Percentiles rank a stretch among this genome's conserved stretches.
Evolutionary conservation across 2,888 invertebrate genomes (phyloP).

Genomic region (Adelognathus sp.): DNA sequence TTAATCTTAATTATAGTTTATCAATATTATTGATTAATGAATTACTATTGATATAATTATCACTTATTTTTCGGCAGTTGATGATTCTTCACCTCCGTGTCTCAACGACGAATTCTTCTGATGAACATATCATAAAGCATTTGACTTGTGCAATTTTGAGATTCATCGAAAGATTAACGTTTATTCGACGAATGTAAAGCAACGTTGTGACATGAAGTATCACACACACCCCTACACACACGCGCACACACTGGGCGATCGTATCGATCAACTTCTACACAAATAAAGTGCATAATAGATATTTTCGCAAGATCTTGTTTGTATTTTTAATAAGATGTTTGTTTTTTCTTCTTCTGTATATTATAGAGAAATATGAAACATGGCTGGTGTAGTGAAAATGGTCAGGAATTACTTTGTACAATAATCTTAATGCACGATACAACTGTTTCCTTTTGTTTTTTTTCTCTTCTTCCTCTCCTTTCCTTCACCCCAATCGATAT

Average conservation of each 20-base stretch:
- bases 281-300: slow-evolving; percentile 46
- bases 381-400: slow-evolving; percentile 60
- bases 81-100: no score
- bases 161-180: slow-evolving; percentile 15
- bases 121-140: no score
- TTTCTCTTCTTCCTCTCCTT: neutral
- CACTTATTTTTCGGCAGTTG: no score
- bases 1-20: no score
- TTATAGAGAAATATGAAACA: slow-evolving; percentile 61
- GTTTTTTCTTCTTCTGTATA: no score
- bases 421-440: slow-evolving; percentile 60
- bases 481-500: slow-evolving; percentile 38
- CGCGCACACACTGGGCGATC: slow-evolving; percentile 50
- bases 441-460: slow-evolving; percentile 40
- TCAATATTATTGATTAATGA: no score
- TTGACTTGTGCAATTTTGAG: neutral
- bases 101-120: no score
- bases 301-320: slow-evolving; percentile 17
- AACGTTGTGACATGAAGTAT: slow-evolving; percentile 40
- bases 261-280: slow-evolving; percentile 46
- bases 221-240: no score
- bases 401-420: slow-evolving; percentile 62
- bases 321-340: slow-evolving; percentile 45
- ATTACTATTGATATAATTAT: no score
- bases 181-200: slow-evolving; percentile 45